A percentile compares a stretch with the other conserved stretches of the same genome.
Conservation (phyloP, 1,140 invertebrate genomes). For the Nilaparvata lugens region DNA sequence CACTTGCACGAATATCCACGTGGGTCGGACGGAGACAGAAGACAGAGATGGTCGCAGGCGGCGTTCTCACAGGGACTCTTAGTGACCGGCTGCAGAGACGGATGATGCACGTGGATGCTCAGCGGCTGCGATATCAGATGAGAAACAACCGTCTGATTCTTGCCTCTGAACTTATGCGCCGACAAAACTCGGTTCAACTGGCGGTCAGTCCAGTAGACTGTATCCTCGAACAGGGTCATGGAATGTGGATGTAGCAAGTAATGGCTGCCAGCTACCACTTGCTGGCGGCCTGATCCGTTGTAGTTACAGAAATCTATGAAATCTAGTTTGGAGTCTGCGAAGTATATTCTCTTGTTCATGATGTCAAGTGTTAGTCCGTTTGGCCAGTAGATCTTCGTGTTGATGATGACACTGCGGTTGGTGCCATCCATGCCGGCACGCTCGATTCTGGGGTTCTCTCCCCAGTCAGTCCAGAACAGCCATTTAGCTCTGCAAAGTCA, state of each 20-base stretch:
- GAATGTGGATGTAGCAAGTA: constrained; percentile 94
- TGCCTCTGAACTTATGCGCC: constrained; percentile 83
- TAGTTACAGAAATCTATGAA: constrained; percentile 99
- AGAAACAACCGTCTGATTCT: constrained; percentile 86
- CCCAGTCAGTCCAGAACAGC: constrained; percentile 98
- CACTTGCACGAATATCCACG: constrained; percentile 84
- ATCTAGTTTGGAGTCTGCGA: constrained; percentile 95
- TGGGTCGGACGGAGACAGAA: constrained; percentile 63
- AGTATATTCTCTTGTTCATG: constrained; percentile 88
- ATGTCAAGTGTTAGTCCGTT: constrained; percentile 94
- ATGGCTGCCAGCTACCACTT: constrained; percentile 78
- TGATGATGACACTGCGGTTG: constrained; percentile 77
- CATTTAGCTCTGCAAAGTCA: constrained; percentile 49
- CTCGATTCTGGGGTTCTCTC: constrained; percentile 93
- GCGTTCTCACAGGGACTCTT: constrained; percentile 72
- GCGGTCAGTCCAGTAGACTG: constrained; percentile 93
- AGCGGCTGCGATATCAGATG: constrained; percentile 90
- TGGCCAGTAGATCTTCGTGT: constrained; percentile 96
- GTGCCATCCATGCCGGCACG: constrained; percentile 92
- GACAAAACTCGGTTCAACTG: constrained; percentile 78
- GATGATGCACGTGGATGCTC: constrained; percentile 90
- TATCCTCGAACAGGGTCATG: constrained; percentile 85
- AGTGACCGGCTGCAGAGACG: constrained; percentile 78
- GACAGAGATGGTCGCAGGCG: constrained; percentile 83
- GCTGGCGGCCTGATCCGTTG: constrained; percentile 80